These are phyloP conservation scores for Heliconius hermathena DNA, from an alignment of 1,140 invertebrate genomes.

Conservation along the genomic window DNA sequence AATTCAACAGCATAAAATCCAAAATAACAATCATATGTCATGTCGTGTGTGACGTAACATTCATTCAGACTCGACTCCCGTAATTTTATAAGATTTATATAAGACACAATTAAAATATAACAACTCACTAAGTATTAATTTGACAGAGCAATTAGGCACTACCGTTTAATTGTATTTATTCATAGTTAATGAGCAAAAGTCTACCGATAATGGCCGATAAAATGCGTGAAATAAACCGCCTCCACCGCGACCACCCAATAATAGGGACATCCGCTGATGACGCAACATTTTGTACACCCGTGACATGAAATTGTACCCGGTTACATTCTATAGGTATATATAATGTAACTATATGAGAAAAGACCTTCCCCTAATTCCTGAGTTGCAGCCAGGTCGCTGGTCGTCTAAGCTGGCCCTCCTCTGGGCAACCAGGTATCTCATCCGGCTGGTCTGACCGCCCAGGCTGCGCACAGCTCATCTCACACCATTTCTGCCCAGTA, in stretches of 20 bases:
- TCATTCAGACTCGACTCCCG: no score
- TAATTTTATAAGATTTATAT: neutral
- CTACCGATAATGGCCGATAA: conserved; percentile 51
- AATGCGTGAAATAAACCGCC: conserved; percentile 67
- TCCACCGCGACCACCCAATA: conserved; percentile 65
- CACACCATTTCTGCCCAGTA: no score
- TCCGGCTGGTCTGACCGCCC: no score
- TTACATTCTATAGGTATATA: conserved; percentile 21
- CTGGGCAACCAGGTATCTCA: no score
- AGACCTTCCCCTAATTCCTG: neutral
- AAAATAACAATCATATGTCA: no score
- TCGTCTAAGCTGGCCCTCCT: no score
- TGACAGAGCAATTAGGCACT: conserved; percentile 24
- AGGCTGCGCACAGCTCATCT: no score
- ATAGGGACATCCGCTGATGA: conserved; percentile 45
- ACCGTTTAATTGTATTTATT: conserved; percentile 35
- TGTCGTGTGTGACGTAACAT: no score
- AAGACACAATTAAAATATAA: conserved; percentile 4
- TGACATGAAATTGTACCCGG: conserved; percentile 7
- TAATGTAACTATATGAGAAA: neutral
- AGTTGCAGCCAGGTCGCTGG: no score
- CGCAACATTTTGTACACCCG: conserved; percentile 23
- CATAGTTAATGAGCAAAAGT: conserved; percentile 21
- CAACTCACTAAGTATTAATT: conserved; percentile 33
- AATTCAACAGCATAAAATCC: no score